Percentiles rank a stretch among this genome's conserved stretches.
Evolutionary conservation across 30 jellyfish, hydroid and myxozoan species (phyloP).

Genomic region (Haliclystus octoradiatus): DNA sequence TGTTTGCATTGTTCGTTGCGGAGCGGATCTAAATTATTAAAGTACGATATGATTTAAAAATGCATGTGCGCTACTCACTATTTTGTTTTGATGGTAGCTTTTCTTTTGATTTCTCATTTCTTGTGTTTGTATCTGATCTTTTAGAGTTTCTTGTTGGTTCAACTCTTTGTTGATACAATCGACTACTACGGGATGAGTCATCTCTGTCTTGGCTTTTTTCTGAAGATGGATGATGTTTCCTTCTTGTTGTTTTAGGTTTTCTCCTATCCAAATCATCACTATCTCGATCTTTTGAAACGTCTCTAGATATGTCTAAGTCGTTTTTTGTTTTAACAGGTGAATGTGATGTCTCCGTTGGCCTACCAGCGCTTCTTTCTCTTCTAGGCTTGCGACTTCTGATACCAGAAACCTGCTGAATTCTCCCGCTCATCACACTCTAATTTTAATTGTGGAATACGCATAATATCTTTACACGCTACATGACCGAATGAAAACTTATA

Average conservation of each 20-base stretch:
- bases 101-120: not conserved
- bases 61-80: not conserved
- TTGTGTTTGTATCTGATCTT: not conserved
- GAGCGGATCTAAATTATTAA: no score
- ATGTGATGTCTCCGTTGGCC: not conserved
- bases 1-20: no score
- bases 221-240: not conserved
- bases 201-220: not conserved
- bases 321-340: not conserved
- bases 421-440: not conserved
- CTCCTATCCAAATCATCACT: not conserved
- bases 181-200: not conserved
- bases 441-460: not conserved
- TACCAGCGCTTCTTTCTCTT: not conserved
- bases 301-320: not conserved
- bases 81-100: not conserved
- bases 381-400: conserved; percentile 1
- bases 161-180: not conserved
- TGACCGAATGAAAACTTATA: no score
- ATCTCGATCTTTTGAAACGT: not conserved
- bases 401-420: not conserved
- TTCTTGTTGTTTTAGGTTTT: not conserved
- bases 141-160: not conserved
- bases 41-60: no score
- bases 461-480: not conserved